Base-by-base conservation (phyloP, 1,140 invertebrate genomes). In the Potamilus streckersoni region DNA sequence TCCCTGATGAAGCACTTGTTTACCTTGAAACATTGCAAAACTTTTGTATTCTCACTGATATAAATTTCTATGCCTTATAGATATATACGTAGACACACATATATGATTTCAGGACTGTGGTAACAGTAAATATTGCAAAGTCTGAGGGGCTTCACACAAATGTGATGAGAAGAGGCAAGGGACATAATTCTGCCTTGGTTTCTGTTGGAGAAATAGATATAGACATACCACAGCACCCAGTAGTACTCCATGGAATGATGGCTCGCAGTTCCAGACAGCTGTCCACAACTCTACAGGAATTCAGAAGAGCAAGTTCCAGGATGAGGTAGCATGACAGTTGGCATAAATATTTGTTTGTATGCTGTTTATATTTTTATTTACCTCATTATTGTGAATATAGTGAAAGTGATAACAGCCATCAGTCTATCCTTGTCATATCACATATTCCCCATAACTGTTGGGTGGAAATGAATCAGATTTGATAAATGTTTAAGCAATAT, bases 171-270 rank as follows among this genome's bases (percentile, higher is more conserved):
- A 91, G 94, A 20, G 91, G 93, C 73, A 94, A 96, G 86, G 95
- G 96, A 82, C 94, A 95, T 84, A 97, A 97, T 85, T 96, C 95
- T 49, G 95, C 95, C 15, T 90, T 98, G 67, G 87, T 97, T 0
- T 96, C 95, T 11, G 93, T 98, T 65, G 97, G 97, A 0, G 93
- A 94, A 57, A 94, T 98, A 0, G 94, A 95, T 80, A 94, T 98
- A 68, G 96, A 98, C 88, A 97, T 99, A 85, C 97, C 97, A 3
- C 97, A 98, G 87, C 97, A 98, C 92, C 97, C 97, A 0, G 96
- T 98, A 0, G 96, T 95, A 55, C 91, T 99, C 70, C 97, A 99
- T 88, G 96, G 96, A 67, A 98, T 99, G 95, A 97, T 99, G 93
- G 97, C 97, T 0, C 92, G 97, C 81, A 96, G 96, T 62, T 96